Conservation (phyloP, 2,888 invertebrate species). For the Andrena bucephala region DNA sequence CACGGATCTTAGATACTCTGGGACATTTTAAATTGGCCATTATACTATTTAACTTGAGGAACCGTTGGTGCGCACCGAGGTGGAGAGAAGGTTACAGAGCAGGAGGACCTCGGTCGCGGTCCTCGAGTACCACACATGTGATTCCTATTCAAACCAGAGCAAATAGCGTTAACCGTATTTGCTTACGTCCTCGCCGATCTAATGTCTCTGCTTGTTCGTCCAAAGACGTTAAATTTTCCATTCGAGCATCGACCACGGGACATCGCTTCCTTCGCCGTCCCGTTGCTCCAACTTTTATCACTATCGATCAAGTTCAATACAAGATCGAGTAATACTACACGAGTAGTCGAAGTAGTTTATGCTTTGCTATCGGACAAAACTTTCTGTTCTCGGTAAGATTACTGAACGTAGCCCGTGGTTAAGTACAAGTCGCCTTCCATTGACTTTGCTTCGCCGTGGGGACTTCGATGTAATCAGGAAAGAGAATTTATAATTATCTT, state of each 20-base stretch:
- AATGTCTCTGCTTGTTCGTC: slow-evolving; percentile 74
- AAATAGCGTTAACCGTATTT: slow-evolving; percentile 84
- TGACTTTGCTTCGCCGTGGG: slow-evolving; percentile 77
- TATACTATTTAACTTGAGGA: slow-evolving; percentile 85
- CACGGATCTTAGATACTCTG: slow-evolving; percentile 83
- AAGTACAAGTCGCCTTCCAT: slow-evolving; percentile 78
- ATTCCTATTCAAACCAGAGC: slow-evolving; percentile 80
- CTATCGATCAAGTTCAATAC: not conserved
- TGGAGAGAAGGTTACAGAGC: slow-evolving; percentile 71
- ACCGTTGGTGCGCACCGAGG: slow-evolving; percentile 72
- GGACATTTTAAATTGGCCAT: slow-evolving; percentile 85
- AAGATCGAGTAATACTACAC: not conserved
- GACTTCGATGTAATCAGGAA: slow-evolving; percentile 77
- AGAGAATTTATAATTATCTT: slow-evolving; percentile 83
- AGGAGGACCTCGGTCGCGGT: slow-evolving; percentile 68
- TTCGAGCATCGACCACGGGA: not conserved
- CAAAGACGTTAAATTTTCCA: slow-evolving; percentile 56
- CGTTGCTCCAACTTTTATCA: not conserved
- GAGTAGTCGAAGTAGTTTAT: not conserved
- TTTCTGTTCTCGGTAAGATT: slow-evolving; percentile 72
- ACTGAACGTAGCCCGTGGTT: slow-evolving; percentile 57
- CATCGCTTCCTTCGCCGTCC: not conserved
- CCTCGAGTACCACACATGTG: slow-evolving; percentile 73
- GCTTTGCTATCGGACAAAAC: slow-evolving; percentile 69
- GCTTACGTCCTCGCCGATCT: slow-evolving; percentile 81